These are phyloP conservation scores for Pachliopta kotzebuea DNA, from an alignment of 2,888 invertebrate species.

Conservation along the genomic window DNA sequence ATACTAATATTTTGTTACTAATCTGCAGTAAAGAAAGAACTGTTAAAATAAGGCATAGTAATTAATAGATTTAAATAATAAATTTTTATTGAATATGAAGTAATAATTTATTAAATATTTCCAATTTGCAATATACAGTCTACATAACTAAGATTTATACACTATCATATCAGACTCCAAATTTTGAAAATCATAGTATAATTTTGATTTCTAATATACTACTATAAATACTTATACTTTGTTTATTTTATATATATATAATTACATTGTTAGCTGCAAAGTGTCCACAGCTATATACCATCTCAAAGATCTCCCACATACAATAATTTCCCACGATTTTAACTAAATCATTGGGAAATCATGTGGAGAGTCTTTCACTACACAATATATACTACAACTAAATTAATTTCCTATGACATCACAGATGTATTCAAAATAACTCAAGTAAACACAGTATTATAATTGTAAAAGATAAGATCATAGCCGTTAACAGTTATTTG, in stretches of 20 bases:
- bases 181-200: constrained; percentile 19
- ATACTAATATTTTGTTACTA: no score
- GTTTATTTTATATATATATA: neutral
- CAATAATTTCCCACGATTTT: no score
- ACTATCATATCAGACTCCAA: constrained; percentile 19
- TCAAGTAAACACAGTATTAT: neutral
- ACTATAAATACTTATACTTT: constrained; percentile 1
- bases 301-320: no score
- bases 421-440: constrained; percentile 14
- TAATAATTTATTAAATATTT: constrained; percentile 22
- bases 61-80: no score
- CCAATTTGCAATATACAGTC: constrained; percentile 11
- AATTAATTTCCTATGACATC: constrained; percentile 20
- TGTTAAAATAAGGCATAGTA: no score
- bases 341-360: no score
- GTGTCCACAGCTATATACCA: no score
- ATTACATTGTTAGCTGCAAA: neutral
- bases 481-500: no score
- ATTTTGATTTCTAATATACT: constrained; percentile 16
- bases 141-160: constrained; percentile 10
- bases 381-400: neutral
- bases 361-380: no score
- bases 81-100: neutral
- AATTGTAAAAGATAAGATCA: no score
- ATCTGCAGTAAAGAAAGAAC: no score